Conservation (phyloP, 2,888 invertebrate genomes). For the Pristionchus arcanus region DNA sequence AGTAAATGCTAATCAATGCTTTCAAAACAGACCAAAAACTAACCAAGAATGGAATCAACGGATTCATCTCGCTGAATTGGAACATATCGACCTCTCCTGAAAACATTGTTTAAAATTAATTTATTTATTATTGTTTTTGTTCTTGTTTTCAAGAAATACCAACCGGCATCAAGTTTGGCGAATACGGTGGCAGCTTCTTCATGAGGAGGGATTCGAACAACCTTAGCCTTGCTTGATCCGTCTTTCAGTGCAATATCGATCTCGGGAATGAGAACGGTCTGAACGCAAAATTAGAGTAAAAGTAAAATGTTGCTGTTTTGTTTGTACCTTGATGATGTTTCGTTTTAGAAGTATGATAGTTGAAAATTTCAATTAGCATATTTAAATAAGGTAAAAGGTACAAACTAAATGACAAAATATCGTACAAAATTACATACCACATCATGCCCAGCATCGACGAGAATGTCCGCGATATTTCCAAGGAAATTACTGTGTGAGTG, state of each 20-base stretch:
- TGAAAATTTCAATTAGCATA: too few species aligned
- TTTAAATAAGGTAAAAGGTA: too few species aligned
- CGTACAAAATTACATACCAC: neutral
- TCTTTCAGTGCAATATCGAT: neutral
- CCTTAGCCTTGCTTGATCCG: neutral
- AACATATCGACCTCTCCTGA: neutral
- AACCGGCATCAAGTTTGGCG: neutral
- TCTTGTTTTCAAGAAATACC: neutral
- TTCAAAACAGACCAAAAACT: neutral
- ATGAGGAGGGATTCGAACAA: neutral
- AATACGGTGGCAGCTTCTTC: neutral
- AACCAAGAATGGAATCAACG: neutral
- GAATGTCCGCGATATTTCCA: conserved; percentile 35
- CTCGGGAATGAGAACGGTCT: neutral
- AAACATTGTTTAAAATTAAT: neutral
- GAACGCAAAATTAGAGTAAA: too few species aligned
- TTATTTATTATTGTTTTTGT: neutral
- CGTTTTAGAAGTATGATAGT: too few species aligned
- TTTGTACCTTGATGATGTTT: too few species aligned
- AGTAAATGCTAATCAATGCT: neutral
- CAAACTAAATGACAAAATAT: too few species aligned
- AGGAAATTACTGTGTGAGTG: conserved; percentile 32
- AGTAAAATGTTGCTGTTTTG: too few species aligned
- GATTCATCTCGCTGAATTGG: neutral
- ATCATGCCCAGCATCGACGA: conserved; percentile 20